Evolutionary conservation across 2,113 vertebrate genomes (phyloP).

Genomic region (Apus apus): DNA sequence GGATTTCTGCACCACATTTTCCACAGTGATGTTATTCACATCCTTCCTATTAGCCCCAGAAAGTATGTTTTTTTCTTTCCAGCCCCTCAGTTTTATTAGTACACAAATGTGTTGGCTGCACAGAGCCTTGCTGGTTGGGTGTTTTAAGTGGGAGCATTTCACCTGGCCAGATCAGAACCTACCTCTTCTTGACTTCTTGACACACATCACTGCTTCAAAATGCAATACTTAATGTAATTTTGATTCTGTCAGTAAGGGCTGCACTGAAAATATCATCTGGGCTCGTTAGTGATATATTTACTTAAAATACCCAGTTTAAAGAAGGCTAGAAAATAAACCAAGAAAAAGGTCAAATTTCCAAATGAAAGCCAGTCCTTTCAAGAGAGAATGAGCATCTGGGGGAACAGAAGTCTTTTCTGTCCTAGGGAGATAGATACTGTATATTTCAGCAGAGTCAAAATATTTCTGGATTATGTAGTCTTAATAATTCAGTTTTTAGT

Average conservation of each 20-base stretch:
- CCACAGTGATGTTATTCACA: neutral
- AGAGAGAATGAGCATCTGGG: neutral
- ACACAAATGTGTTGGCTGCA: neutral
- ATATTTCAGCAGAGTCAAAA: neutral
- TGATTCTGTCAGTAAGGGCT: slow-evolving; percentile 27
- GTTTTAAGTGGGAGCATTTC: neutral
- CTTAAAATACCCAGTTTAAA: neutral
- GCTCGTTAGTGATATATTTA: slow-evolving; percentile 1
- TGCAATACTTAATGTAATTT: slow-evolving; percentile 11
- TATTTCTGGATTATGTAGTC: neutral
- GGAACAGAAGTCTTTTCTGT: neutral
- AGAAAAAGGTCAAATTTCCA: neutral
- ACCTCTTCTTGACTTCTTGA: neutral
- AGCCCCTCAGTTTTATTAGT: neutral
- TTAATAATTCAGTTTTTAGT: neutral
- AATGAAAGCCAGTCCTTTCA: neutral
- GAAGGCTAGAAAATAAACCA: slow-evolving; percentile 1
- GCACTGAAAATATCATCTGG: slow-evolving; percentile 34
- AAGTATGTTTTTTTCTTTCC: neutral
- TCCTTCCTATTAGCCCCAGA: neutral
- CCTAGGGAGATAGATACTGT: neutral
- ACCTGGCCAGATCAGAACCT: neutral
- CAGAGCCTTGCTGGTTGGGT: neutral
- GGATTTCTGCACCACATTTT: neutral
- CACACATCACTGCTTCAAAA: neutral